These are phyloP conservation scores for Pollenia angustigena DNA, from an alignment of 2,888 invertebrate genomes.

Conservation along the genomic window DNA sequence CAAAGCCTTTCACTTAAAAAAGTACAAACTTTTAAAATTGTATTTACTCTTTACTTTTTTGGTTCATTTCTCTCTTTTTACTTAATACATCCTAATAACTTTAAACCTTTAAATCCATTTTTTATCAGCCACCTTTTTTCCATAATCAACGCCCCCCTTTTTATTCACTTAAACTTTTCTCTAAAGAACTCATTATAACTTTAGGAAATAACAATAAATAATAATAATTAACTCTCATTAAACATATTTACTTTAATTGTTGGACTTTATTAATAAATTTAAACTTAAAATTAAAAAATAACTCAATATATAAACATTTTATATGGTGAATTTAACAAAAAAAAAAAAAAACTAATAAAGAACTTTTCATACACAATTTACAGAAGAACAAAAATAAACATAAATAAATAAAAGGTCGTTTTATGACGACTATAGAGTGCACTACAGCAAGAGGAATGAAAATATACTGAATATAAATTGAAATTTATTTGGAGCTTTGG, in stretches of 20 bases:
- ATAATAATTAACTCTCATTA: not conserved
- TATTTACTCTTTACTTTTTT: too few species aligned
- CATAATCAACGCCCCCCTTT: not conserved
- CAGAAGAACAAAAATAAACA: slow-evolving; percentile 9
- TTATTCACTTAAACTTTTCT: not conserved
- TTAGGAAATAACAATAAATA: not conserved
- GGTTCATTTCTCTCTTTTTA: too few species aligned
- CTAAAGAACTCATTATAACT: not conserved
- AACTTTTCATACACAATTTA: slow-evolving; percentile 47
- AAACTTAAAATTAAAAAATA: slow-evolving; percentile 41
- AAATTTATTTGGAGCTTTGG: too few species aligned
- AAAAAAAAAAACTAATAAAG: slow-evolving; percentile 25
- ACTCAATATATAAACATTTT: slow-evolving; percentile 43
- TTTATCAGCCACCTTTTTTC: too few species aligned
- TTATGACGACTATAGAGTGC: slow-evolving; percentile 1
- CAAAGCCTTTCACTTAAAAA: too few species aligned
- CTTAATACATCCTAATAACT: too few species aligned
- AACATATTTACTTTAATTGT: slow-evolving; percentile 66
- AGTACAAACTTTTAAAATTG: too few species aligned
- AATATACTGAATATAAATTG: not conserved
- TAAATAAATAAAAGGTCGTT: not conserved
- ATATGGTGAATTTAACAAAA: slow-evolving; percentile 19
- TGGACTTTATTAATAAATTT: slow-evolving; percentile 61
- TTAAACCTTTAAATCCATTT: too few species aligned
- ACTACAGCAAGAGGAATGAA: not conserved